Percentiles rank a stretch among this genome's conserved stretches.
These are phyloP conservation scores for Gerris lacustris DNA, from an alignment of 2,888 invertebrate genomes.

Conservation along the genomic window DNA sequence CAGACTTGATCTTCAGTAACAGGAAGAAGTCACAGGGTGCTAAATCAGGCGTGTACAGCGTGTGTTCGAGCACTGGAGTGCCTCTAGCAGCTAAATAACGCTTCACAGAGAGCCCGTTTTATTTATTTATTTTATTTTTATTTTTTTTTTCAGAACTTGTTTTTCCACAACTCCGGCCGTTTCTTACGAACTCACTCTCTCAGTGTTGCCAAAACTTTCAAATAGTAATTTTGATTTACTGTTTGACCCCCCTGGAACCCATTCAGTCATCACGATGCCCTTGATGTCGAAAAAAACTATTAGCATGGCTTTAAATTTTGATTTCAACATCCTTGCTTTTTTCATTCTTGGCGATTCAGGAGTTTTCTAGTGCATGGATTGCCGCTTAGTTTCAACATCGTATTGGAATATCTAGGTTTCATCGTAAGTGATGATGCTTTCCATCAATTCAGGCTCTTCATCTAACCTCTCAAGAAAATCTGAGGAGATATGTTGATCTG, in stretches of 20 bases:
- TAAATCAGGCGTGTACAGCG: no score
- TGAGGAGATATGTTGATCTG: neutral
- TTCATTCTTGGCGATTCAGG: neutral
- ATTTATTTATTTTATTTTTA: neutral
- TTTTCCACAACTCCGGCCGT: neutral
- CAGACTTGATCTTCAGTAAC: no score
- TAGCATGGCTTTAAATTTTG: neutral
- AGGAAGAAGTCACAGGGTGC: no score
- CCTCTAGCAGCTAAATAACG: neutral
- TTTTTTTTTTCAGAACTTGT: neutral
- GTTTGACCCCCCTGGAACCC: slow-evolving; percentile 10
- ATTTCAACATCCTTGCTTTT: neutral
- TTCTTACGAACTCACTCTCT: neutral
- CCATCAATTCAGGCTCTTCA: neutral
- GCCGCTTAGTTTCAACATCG: neutral
- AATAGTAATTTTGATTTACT: slow-evolving; percentile 12
- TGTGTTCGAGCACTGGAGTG: no score
- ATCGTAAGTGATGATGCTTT: neutral
- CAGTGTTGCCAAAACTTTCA: neutral
- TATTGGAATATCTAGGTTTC: neutral
- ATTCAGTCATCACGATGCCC: neutral
- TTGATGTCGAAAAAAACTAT: neutral
- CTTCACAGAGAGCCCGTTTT: neutral
- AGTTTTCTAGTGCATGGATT: neutral
- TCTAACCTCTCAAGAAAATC: neutral